Evolutionary conservation across 2,797 vertebrate genomes (phyloP).

Genomic region (Mormyrus hasselquistii): DNA sequence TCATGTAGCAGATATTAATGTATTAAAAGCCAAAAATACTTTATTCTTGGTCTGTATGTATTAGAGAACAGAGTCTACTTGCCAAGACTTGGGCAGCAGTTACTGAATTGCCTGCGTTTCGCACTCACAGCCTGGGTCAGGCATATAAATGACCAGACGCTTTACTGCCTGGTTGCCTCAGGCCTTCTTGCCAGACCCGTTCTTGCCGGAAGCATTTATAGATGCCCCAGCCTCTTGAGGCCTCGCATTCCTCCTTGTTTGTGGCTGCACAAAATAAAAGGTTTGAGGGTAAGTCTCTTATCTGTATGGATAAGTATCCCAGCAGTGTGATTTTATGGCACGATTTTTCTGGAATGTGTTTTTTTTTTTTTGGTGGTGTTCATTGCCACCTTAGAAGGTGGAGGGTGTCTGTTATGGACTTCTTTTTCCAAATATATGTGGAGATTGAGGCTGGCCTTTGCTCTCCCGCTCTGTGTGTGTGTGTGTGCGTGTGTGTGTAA

Average conservation of each 20-base stretch:
- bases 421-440: background rate
- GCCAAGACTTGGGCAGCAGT: background rate
- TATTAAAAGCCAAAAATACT: background rate
- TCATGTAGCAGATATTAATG: background rate
- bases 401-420: background rate
- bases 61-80: background rate
- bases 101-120: constrained; percentile 38
- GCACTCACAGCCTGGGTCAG: constrained; percentile 45
- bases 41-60: background rate
- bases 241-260: background rate
- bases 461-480: background rate
- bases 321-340: background rate
- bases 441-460: background rate
- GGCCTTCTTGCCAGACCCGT: constrained; percentile 25
- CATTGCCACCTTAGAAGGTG: background rate
- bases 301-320: background rate
- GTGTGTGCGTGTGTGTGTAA: background rate
- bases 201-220: constrained; percentile 11
- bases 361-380: background rate
- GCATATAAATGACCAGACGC: constrained; percentile 29
- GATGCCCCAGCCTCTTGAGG: background rate
- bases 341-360: background rate
- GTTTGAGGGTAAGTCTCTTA: background rate
- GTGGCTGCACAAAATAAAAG: background rate
- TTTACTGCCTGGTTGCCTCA: constrained; percentile 38